A percentile compares a stretch with the other conserved stretches of the same genome.
phyloP scores from a whole-genome alignment of 2,888 invertebrate species.

The Agrypnus murinus region DNA sequence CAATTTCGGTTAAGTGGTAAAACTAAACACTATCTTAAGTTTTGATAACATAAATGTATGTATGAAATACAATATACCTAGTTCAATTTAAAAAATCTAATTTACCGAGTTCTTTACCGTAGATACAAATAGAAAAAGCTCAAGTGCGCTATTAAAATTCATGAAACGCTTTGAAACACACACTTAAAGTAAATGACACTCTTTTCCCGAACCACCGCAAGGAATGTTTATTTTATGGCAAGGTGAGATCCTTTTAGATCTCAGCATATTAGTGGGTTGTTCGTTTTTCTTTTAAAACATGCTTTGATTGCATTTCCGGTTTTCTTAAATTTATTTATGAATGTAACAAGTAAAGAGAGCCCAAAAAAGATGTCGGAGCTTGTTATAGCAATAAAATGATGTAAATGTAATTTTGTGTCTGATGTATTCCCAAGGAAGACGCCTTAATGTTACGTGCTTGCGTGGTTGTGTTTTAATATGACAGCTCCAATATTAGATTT shows the following conservation, averaged over 20 bases:
- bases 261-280: constrained; percentile 21
- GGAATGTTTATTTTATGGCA: constrained; percentile 21
- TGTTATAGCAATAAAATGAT: no score
- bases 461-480: constrained; percentile 6
- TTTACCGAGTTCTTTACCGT: neutral
- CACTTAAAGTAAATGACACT: constrained; percentile 26
- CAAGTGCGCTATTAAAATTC: constrained; percentile 19
- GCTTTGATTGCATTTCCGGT: no score
- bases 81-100: constrained; percentile 6
- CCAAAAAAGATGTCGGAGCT: no score
- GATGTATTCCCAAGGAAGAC: neutral
- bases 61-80: no score
- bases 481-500: constrained; percentile 10
- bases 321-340: no score
- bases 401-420: neutral
- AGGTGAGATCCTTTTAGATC: constrained; percentile 25
- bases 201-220: constrained; percentile 11
- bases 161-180: constrained; percentile 27
- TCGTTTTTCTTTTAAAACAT: neutral
- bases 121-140: constrained; percentile 19
- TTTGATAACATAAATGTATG: no score
- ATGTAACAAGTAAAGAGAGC: no score
- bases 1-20: no score
- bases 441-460: constrained; percentile 13
- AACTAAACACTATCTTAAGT: no score